Base-by-base conservation (phyloP, 2,113 vertebrate genomes). In the Rhea pennata region DNA sequence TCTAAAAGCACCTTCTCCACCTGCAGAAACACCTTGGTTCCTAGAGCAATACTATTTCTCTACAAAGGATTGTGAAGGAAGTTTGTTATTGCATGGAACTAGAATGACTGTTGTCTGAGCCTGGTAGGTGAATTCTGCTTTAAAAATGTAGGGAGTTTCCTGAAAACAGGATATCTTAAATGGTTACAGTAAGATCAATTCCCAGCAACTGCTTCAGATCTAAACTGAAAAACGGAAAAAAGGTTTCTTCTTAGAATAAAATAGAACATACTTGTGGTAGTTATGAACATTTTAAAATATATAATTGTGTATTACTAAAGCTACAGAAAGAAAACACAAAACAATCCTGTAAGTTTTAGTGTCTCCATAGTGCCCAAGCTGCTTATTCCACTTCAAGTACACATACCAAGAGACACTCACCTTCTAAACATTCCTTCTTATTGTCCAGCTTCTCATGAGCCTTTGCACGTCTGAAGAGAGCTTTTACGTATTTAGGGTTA, bases 351-450 rank as follows among this genome's bases (percentile, higher is more conserved):
- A 85, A 86, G 50, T 7, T 40, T 46, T 65, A 56, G 4, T 2
- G 33, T 33, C 40, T 75, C 50, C 69, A 46, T 65, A 90, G 61
- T 4, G 4, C 13, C 58, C 48, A 10, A 66, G 39, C 7, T 83
- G 29, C 7, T 83, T 71, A 59, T 31, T 73, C 48, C 10, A 56
- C 46, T 90, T 27, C 27, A 58, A 62, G 20, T 33, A 61, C 0
- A 48, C 5, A 21, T 9, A 69, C 5, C 73, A 54, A 10, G n/a
- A 88, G 26, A 84, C 36, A 95, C 98, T 98, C 88, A 99, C 99
- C 99, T 98, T 99, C 99, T 97, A 99, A 98, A 93, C 99, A 99
- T 88, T 99, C 99, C 96, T 99, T 99, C 97, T 99, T 99, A 98
- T 99, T 99, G 97, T 99, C 99, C 58, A 99, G 98, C 91, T 98